These are phyloP conservation scores for Ctenicera cuprea DNA, from an alignment of 2,888 invertebrate species.

Conservation along the genomic window DNA sequence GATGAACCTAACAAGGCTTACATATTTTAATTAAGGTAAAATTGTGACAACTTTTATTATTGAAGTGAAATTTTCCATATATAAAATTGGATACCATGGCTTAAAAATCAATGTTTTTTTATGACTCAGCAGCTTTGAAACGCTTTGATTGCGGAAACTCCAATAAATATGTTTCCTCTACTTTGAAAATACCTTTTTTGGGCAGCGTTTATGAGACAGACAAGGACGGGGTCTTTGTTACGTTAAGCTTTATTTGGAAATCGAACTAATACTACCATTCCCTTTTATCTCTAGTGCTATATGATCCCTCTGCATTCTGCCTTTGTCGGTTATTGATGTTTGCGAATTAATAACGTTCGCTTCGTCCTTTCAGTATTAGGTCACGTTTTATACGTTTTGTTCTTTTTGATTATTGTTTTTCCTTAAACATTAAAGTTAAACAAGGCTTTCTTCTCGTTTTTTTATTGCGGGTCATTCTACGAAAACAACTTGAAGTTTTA, in stretches of 20 bases:
- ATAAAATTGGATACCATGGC: too few relatives aligned
- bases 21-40: too few relatives aligned
- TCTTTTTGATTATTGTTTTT: conserved; percentile 49
- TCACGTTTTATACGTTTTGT: conserved; percentile 55
- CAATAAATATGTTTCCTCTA: conserved; percentile 50
- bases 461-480: conserved; percentile 13
- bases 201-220: conserved; percentile 36
- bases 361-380: conserved; percentile 49
- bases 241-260: conserved; percentile 48
- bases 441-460: conserved; percentile 29
- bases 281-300: conserved; percentile 56
- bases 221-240: conserved; percentile 30
- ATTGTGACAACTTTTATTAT: too few relatives aligned
- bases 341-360: conserved; percentile 59
- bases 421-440: conserved; percentile 12
- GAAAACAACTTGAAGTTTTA: conserved; percentile 13
- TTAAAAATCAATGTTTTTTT: conserved; percentile 48
- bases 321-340: conserved; percentile 59
- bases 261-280: conserved; percentile 56
- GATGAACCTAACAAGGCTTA: too few relatives aligned
- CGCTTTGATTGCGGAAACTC: conserved; percentile 48
- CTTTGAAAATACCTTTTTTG: conserved; percentile 41
- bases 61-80: too few relatives aligned
- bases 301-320: conserved; percentile 59
- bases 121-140: conserved; percentile 49